Base-by-base conservation (phyloP, 2,113 vertebrate species). In the Atherinomorus stipes region DNA sequence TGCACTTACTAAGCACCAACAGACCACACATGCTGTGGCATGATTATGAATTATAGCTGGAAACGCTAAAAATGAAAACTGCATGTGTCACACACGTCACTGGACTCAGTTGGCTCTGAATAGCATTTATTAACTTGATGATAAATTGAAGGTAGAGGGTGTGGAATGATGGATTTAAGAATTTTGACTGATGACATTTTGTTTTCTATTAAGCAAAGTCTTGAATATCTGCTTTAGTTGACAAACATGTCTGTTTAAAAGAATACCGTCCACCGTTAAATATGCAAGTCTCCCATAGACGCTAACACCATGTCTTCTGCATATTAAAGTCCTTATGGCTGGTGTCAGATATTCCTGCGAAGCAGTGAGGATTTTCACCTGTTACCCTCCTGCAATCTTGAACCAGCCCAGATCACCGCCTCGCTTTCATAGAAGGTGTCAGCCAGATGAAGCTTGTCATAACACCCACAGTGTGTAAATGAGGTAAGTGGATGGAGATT, bases 391-490 rank as follows among this genome's bases (percentile, higher is more conserved):
- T 61, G 62, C 44, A 73, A 45, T 60, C 62, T 52, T 34, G 5
- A 74, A 31, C 28, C 21, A 2, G 60, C 45, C 73, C 80, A 77
- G n/a, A 72, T 49, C 38, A 74, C 37, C 56, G 40, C 34, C 34
- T 70, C 60, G 22, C 53, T 58, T 61, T 63, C 76, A n/a, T 69
- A 65, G 64, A n/a, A 72, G 50, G 74, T 61, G 74, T 76, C 69
- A 84, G 76, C 70, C 64, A 65, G n/a, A 85, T 67, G 71, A 76
- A 78, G 58, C 64, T 69, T 37, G 79, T 45, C 51, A 60, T 38
- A 58, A 80, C 83, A 68, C 61, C 81, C 68, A 19, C 66, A 22
- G 34, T 26, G 77, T 74, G 82, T 52, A 57, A 78, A 72, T 9
- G 60, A 68, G 62, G 53, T 67, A 77, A 69, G 64, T 70, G 68